A percentile compares a stretch with the other conserved stretches of the same genome.
phyloP scores from a whole-genome alignment of 1,140 invertebrate species.

The Idris sp. region DNA sequence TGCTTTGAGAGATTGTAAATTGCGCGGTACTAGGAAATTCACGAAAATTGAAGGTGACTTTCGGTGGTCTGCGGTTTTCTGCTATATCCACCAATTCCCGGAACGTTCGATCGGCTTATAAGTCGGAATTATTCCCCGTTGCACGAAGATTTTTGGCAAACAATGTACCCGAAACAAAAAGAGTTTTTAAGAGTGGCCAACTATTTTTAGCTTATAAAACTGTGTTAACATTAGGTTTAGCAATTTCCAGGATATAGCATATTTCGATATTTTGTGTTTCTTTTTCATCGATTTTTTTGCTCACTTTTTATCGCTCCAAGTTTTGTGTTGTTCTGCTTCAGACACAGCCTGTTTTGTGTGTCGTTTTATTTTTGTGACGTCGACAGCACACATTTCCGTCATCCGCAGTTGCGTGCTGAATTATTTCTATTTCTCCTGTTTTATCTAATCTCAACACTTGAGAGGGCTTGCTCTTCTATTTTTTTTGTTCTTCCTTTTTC shows the following conservation, averaged over 20 bases:
- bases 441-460: slow-evolving; percentile 49
- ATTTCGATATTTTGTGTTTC: no score
- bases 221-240: no score
- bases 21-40: slow-evolving; percentile 36
- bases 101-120: slow-evolving; percentile 43
- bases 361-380: slow-evolving; percentile 37
- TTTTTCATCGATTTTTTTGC: no score
- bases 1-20: slow-evolving; percentile 40
- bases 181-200: no score
- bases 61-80: slow-evolving; percentile 51
- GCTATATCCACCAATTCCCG: slow-evolving; percentile 21
- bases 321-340: no score
- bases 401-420: slow-evolving; percentile 43
- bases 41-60: slow-evolving; percentile 38
- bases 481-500: slow-evolving; percentile 19
- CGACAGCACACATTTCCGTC: slow-evolving; percentile 50
- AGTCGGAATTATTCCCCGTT: slow-evolving; percentile 20
- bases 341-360: no score
- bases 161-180: no score
- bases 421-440: slow-evolving; percentile 32
- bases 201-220: no score
- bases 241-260: no score
- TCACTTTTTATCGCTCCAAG: slow-evolving; percentile 7
- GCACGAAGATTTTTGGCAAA: no score
- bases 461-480: no score